phyloP scores from a whole-genome alignment of 1,140 invertebrate species.

The Colletes gigas region DNA sequence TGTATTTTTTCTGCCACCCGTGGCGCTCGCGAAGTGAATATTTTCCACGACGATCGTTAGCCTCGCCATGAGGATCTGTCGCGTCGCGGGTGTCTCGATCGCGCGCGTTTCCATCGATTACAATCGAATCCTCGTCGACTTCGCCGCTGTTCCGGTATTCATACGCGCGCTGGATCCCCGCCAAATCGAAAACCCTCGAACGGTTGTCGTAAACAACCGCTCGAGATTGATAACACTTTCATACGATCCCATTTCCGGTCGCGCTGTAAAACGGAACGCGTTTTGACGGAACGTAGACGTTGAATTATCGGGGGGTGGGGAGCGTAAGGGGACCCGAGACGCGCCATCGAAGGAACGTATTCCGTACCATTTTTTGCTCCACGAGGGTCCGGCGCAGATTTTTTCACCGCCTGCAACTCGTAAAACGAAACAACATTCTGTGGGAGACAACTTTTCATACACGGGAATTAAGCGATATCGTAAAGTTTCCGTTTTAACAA shows the following conservation, averaged over 20 bases:
- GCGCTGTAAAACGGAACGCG: neutral
- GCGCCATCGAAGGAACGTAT: neutral
- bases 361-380: too few relatives aligned
- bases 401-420: too few relatives aligned
- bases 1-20: neutral
- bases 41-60: slow-evolving; percentile 1
- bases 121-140: slow-evolving; percentile 55
- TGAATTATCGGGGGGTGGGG: slow-evolving; percentile 24
- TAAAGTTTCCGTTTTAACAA: too few relatives aligned
- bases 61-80: neutral
- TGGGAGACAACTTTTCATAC: too few relatives aligned
- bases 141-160: slow-evolving; percentile 39
- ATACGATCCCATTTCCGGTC: slow-evolving; percentile 10
- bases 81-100: neutral
- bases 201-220: slow-evolving; percentile 53
- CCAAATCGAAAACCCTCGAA: slow-evolving; percentile 57
- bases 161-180: slow-evolving; percentile 51
- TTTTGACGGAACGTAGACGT: slow-evolving; percentile 14
- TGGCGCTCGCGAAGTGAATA: neutral
- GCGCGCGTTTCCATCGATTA: slow-evolving; percentile 40
- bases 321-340: neutral
- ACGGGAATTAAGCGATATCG: too few relatives aligned
- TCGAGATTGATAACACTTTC: slow-evolving; percentile 60
- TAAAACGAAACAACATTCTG: neutral
- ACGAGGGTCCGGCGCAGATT: too few relatives aligned